Evolutionary conservation across 2,797 vertebrate genomes (phyloP).

Genomic region (Melanotaenia nigrans): DNA sequence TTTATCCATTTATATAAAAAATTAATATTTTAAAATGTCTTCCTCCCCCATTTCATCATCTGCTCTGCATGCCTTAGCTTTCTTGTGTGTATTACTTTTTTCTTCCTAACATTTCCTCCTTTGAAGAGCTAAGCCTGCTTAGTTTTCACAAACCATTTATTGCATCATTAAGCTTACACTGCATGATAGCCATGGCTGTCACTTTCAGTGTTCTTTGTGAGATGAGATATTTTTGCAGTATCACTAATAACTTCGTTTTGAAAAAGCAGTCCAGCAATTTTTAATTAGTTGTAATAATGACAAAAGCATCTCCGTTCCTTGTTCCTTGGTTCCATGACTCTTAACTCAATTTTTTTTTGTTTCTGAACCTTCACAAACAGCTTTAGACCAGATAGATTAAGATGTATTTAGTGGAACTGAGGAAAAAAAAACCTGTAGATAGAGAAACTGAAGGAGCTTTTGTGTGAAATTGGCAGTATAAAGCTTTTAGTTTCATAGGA

Average conservation of each 20-base stretch:
- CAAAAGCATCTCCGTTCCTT: not conserved
- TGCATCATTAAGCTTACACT: constrained; percentile 65
- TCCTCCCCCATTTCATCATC: not conserved
- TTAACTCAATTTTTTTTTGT: not conserved
- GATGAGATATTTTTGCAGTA: constrained; percentile 24
- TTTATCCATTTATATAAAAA: not conserved
- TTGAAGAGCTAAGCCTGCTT: not conserved
- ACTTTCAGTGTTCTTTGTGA: constrained; percentile 40
- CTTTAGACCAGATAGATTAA: not conserved
- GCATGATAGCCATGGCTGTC: constrained; percentile 58
- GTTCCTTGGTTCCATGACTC: not conserved
- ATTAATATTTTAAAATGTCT: not conserved
- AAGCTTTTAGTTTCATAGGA: not conserved
- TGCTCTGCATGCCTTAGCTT: constrained; percentile 6
- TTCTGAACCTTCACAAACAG: not conserved
- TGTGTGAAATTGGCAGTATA: too few species aligned
- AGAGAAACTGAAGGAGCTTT: not conserved
- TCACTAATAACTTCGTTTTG: constrained; percentile 2
- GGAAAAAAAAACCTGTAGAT: not conserved
- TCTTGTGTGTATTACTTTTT: not conserved
- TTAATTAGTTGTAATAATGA: constrained; percentile 32
- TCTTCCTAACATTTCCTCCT: constrained; percentile 5
- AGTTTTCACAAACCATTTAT: constrained; percentile 65
- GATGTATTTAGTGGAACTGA: not conserved
- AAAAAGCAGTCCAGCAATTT: constrained; percentile 12